These are phyloP conservation scores for Listronotus oregonensis DNA, from an alignment of 1,140 invertebrate genomes.

Conservation along the genomic window DNA sequence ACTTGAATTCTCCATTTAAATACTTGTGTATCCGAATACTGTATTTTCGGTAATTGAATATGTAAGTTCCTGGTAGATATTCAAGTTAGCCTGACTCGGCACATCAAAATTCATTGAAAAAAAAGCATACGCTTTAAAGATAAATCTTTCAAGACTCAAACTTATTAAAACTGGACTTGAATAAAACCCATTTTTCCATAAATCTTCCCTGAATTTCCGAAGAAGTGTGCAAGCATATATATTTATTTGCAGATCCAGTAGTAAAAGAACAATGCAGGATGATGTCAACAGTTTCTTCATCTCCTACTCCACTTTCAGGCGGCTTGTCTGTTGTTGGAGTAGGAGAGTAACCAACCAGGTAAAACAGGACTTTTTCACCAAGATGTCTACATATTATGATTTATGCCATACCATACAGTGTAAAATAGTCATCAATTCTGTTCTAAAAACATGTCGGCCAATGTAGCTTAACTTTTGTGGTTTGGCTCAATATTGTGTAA, in stretches of 20 bases:
- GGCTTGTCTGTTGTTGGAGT: slow-evolving; percentile 63
- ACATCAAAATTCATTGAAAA: too few relatives aligned
- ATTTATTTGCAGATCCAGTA: slow-evolving; percentile 75
- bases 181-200: too few relatives aligned
- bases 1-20: too few relatives aligned
- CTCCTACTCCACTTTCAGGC: slow-evolving; percentile 70
- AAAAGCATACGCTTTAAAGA: too few relatives aligned
- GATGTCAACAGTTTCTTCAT: slow-evolving; percentile 66
- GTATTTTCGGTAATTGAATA: too few relatives aligned
- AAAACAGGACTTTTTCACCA: slow-evolving; percentile 38
- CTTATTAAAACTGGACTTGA: too few relatives aligned
- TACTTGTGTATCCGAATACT: too few relatives aligned
- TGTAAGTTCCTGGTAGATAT: too few relatives aligned
- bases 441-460: slow-evolving; percentile 2
- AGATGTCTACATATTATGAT: slow-evolving; percentile 21
- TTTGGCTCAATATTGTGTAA: background rate
- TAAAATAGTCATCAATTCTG: slow-evolving; percentile 16
- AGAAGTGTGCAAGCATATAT: too few relatives aligned
- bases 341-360: slow-evolving; percentile 68
- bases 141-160: too few relatives aligned
- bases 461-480: slow-evolving; percentile 5
- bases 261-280: slow-evolving; percentile 85
- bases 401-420: slow-evolving; percentile 33
- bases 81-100: too few relatives aligned
- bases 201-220: too few relatives aligned